phyloP scores from a whole-genome alignment of 2,797 vertebrate genomes.

The Clamator glandarius region DNA sequence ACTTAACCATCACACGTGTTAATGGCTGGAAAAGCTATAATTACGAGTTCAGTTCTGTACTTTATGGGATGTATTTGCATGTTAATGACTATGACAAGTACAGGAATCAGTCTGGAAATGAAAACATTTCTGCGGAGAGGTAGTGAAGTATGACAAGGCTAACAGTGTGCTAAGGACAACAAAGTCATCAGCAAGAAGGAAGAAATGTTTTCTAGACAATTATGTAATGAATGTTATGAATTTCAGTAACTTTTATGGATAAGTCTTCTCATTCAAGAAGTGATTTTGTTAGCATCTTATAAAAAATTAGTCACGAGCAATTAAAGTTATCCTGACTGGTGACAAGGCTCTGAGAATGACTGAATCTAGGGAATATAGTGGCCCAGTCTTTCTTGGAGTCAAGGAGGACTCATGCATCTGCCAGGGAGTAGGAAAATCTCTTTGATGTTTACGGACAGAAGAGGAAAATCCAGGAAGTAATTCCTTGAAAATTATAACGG shows the following conservation, averaged over 20 bases:
- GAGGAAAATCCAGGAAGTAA: background rate
- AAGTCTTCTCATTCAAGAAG: background rate
- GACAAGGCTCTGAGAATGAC: background rate
- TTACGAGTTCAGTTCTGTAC: slow-evolving; percentile 25
- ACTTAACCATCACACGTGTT: slow-evolving; percentile 1
- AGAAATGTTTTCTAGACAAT: background rate
- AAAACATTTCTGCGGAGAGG: background rate
- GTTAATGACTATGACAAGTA: slow-evolving; percentile 50
- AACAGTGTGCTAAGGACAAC: slow-evolving; percentile 2
- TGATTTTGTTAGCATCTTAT: background rate
- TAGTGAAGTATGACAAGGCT: background rate
- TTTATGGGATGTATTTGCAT: slow-evolving; percentile 64
- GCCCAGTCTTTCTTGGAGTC: background rate
- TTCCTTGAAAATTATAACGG: background rate
- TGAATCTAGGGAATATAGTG: background rate
- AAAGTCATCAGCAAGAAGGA: background rate
- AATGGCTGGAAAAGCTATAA: slow-evolving; percentile 56
- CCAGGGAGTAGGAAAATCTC: background rate
- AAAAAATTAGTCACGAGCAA: background rate
- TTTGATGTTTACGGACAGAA: background rate
- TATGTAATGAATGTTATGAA: background rate
- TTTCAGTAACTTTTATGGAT: background rate
- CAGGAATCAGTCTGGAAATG: slow-evolving; percentile 7
- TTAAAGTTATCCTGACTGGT: background rate
- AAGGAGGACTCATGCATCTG: background rate